Percentiles rank a stretch among this genome's conserved stretches.
These are phyloP conservation scores for Hippopotamyrus pictus DNA, from an alignment of 2,797 vertebrate genomes.

Conservation along the genomic window DNA sequence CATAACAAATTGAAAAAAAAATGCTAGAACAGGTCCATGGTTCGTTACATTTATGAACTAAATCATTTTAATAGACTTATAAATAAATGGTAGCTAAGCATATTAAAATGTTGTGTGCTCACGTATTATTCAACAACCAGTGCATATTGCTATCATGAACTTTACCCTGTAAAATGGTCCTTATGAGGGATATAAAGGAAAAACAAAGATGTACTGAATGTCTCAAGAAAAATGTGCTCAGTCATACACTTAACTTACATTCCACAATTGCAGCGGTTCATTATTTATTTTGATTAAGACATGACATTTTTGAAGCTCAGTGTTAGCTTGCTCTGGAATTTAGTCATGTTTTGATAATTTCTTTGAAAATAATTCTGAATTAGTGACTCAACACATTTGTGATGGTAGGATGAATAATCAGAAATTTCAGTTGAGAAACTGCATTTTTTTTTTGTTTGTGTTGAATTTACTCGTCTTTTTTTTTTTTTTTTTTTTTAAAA, in stretches of 20 bases:
- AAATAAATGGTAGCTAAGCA: background rate
- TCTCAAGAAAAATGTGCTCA: background rate
- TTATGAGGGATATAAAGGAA: background rate
- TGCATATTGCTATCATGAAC: background rate
- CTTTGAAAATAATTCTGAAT: background rate
- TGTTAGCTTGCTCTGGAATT: background rate
- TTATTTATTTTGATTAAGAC: background rate
- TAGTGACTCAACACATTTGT: background rate
- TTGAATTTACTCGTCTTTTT: background rate
- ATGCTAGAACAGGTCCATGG: background rate
- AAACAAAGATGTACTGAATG: background rate
- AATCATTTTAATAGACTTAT: slow-evolving; percentile 1
- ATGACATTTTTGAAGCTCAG: background rate
- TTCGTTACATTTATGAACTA: background rate
- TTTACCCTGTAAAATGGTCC: background rate
- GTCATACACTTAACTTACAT: background rate
- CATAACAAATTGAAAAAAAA: background rate
- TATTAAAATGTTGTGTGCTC: slow-evolving; percentile 5
- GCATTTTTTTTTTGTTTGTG: background rate
- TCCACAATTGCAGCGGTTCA: background rate
- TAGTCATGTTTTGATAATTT: background rate
- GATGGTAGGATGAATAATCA: background rate
- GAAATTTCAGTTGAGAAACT: background rate
- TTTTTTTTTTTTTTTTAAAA: background rate
- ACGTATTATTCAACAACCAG: background rate